phyloP scores from a whole-genome alignment of 1,140 invertebrate genomes.

The Nylanderia fulva region DNA sequence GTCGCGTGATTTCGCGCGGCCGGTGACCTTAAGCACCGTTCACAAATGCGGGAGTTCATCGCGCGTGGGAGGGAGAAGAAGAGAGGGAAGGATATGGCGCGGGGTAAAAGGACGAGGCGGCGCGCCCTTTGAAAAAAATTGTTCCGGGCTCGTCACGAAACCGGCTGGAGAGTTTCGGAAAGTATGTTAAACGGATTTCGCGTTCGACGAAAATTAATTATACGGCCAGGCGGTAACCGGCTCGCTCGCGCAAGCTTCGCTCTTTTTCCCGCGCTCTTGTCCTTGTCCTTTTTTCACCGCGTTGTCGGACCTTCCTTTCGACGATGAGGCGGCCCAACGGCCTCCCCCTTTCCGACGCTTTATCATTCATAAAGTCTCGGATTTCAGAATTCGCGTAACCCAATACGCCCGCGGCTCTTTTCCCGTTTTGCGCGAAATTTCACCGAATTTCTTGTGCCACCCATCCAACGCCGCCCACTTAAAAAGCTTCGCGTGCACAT shows the following conservation, averaged over 20 bases:
- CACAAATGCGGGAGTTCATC: constrained; percentile 49
- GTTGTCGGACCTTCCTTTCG: constrained; percentile 60
- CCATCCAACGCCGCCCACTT: constrained; percentile 46
- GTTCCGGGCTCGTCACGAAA: constrained; percentile 66
- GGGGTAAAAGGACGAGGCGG: constrained; percentile 62
- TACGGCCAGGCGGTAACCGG: constrained; percentile 53
- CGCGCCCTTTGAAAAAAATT: constrained; percentile 71
- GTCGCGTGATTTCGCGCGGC: constrained; percentile 49
- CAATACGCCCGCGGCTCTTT: constrained; percentile 55
- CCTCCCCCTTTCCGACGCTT: constrained; percentile 10
- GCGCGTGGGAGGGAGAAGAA: neutral
- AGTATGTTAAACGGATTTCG: constrained; percentile 72
- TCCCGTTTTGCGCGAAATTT: constrained; percentile 63
- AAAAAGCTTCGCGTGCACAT: constrained; percentile 52
- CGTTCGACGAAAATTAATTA: constrained; percentile 68
- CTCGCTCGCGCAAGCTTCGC: constrained; percentile 42
- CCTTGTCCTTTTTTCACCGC: constrained; percentile 31
- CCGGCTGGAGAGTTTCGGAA: constrained; percentile 63
- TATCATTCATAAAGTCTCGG: constrained; percentile 58
- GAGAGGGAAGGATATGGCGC: neutral
- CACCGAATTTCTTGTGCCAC: constrained; percentile 56
- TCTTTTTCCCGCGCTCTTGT: constrained; percentile 29
- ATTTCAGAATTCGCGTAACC: constrained; percentile 57
- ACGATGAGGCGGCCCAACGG: constrained; percentile 51
- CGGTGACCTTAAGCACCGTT: constrained; percentile 66